These are phyloP conservation scores for Frieseomelitta varia DNA, from an alignment of 1,140 invertebrate species.

Conservation along the genomic window DNA sequence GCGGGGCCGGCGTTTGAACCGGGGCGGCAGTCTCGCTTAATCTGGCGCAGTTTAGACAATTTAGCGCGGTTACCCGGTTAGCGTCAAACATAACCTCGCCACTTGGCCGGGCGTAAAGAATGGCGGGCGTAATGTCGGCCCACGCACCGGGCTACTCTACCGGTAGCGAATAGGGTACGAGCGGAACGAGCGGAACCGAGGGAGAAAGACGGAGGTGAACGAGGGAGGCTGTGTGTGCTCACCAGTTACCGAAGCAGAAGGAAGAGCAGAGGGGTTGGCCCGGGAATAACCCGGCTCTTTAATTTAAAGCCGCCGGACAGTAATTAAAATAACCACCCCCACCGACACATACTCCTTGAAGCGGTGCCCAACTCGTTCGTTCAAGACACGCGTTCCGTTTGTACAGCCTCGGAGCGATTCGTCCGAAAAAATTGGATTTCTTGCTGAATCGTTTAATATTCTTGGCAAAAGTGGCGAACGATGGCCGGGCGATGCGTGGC, in stretches of 20 bases:
- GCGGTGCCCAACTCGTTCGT: conserved; percentile 72
- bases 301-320: conserved; percentile 81
- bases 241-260: conserved; percentile 71
- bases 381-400: conserved; percentile 18
- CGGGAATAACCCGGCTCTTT: conserved; percentile 79
- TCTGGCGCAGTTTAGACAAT: conserved; percentile 75
- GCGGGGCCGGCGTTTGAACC: conserved; percentile 39
- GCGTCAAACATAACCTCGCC: conserved; percentile 76
- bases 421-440: not conserved
- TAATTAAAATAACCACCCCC: conserved; percentile 82
- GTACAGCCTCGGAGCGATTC: not conserved
- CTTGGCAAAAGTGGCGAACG: not conserved
- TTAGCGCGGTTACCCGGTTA: conserved; percentile 76
- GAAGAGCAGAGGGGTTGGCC: conserved; percentile 65
- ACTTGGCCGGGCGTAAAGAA: conserved; percentile 72
- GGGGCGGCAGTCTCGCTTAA: conserved; percentile 65
- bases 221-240: conserved; percentile 62
- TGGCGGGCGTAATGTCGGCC: conserved; percentile 72
- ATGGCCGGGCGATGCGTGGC: not conserved
- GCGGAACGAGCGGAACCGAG: not conserved
- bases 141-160: conserved; percentile 38
- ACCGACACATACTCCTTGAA: conserved; percentile 74
- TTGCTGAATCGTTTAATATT: no score
- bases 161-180: conserved; percentile 40
- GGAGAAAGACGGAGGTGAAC: conserved; percentile 18